These are phyloP conservation scores for Myotis daubentonii DNA, from an alignment of 2,797 vertebrate genomes.

Conservation along the genomic window DNA sequence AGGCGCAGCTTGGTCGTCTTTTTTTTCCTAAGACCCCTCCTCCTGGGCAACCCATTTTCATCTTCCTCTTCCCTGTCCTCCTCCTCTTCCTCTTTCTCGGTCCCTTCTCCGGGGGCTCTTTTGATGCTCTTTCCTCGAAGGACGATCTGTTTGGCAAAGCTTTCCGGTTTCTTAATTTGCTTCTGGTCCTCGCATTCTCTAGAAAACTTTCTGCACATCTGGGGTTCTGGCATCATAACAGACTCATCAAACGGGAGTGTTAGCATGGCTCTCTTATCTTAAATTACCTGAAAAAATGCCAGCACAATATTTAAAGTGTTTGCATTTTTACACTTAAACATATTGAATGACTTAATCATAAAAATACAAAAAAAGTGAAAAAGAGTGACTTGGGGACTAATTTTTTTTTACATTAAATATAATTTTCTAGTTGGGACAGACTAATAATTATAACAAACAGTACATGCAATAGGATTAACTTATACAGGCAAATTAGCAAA, in stretches of 20 bases:
- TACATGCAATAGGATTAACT: slow-evolving; percentile 65
- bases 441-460: slow-evolving; percentile 67
- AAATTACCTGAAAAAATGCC: slow-evolving; percentile 88
- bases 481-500: slow-evolving; percentile 61
- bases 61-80: slow-evolving; percentile 92
- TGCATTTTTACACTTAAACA: slow-evolving; percentile 79
- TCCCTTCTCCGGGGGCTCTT: slow-evolving; percentile 90
- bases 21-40: slow-evolving; percentile 96
- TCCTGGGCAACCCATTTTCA: slow-evolving; percentile 91
- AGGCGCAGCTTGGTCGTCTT: slow-evolving; percentile 90
- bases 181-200: slow-evolving; percentile 92
- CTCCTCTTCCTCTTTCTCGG: slow-evolving; percentile 91
- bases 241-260: slow-evolving; percentile 97
- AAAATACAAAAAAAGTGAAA: slow-evolving; percentile 38
- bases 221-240: slow-evolving; percentile 95
- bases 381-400: background rate
- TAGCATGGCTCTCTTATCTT: slow-evolving; percentile 92
- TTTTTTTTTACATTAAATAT: slow-evolving; percentile 47
- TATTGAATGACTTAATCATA: slow-evolving; percentile 66
- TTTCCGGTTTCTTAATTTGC: slow-evolving; percentile 89
- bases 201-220: slow-evolving; percentile 95
- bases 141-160: slow-evolving; percentile 87
- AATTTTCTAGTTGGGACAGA: slow-evolving; percentile 53
- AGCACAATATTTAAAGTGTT: slow-evolving; percentile 86
- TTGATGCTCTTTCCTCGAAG: slow-evolving; percentile 89